Conservation (phyloP, 2,797 vertebrate genomes). For the Fistularia commersonii region DNA sequence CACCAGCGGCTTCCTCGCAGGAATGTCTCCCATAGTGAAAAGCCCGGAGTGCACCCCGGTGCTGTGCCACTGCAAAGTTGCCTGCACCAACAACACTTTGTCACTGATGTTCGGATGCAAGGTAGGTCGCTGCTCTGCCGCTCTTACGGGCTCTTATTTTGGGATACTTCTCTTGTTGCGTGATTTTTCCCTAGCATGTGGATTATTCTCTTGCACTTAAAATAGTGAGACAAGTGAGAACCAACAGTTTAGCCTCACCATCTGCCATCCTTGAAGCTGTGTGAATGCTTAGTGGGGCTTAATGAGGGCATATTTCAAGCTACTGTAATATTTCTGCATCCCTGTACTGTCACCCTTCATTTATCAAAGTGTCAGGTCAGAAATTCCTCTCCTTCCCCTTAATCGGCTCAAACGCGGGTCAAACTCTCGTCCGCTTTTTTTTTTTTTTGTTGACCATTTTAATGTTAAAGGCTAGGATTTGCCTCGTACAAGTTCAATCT, state of each 20-base stretch:
- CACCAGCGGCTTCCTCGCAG: slow-evolving; percentile 54
- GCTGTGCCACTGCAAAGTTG: slow-evolving; percentile 98
- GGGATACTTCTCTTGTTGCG: no score
- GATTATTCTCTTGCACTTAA: not conserved
- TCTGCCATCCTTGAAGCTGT: slow-evolving; percentile 24
- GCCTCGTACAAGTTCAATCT: no score
- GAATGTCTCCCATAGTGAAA: slow-evolving; percentile 89
- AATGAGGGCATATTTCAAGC: slow-evolving; percentile 40
- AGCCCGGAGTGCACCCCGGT: slow-evolving; percentile 86
- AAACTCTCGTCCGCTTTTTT: not conserved
- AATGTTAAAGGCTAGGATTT: no score
- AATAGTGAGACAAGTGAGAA: not conserved
- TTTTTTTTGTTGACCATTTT: slow-evolving; percentile 1
- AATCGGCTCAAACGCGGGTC: slow-evolving; percentile 2
- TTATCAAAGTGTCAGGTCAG: slow-evolving; percentile 20
- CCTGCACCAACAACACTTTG: slow-evolving; percentile 91
- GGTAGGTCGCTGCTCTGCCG: slow-evolving; percentile 85
- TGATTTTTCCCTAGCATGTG: slow-evolving; percentile 1
- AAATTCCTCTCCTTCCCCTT: slow-evolving; percentile 9
- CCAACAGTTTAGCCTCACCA: not conserved
- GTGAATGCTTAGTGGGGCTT: slow-evolving; percentile 39
- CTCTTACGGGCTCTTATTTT: no score
- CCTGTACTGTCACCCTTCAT: slow-evolving; percentile 31
- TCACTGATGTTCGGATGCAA: slow-evolving; percentile 98
- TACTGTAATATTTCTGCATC: slow-evolving; percentile 31